Conservation (phyloP, 1,140 invertebrate species). For the Dinothrombium tinctorium region DNA sequence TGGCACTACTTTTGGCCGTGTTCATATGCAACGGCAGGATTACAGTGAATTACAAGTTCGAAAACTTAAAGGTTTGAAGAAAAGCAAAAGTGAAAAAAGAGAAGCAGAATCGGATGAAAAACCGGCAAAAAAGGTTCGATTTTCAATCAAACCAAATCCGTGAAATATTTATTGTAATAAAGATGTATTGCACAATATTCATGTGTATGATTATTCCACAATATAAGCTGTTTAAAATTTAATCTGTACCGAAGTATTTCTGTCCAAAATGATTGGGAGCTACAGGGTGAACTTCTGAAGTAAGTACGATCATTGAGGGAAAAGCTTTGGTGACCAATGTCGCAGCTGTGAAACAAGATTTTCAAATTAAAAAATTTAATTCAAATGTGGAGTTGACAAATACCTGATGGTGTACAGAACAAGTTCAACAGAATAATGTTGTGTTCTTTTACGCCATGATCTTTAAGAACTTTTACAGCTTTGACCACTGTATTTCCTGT, state of each 20-base stretch:
- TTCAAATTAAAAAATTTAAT: too few relatives aligned
- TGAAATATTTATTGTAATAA: too few relatives aligned
- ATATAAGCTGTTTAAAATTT: too few relatives aligned
- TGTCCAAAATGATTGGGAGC: slow-evolving; percentile 94
- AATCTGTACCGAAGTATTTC: slow-evolving; percentile 65
- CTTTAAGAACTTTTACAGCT: slow-evolving; percentile 73
- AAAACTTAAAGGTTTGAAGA: slow-evolving; percentile 64
- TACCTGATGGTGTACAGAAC: slow-evolving; percentile 64
- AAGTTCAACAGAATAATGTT: slow-evolving; percentile 87
- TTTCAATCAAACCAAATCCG: too few relatives aligned
- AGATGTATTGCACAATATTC: too few relatives aligned
- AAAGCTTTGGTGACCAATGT: slow-evolving; percentile 60
- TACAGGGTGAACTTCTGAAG: slow-evolving; percentile 79
- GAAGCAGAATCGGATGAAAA: too few relatives aligned
- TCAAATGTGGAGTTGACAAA: too few relatives aligned
- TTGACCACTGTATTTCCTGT: slow-evolving; percentile 86
- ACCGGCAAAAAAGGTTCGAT: too few relatives aligned
- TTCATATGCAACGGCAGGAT: slow-evolving; percentile 78
- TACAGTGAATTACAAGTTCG: slow-evolving; percentile 61
- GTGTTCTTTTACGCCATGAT: slow-evolving; percentile 72
- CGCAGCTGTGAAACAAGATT: slow-evolving; percentile 34
- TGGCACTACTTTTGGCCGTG: slow-evolving; percentile 63
- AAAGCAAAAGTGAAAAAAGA: neutral
- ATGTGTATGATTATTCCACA: too few relatives aligned
- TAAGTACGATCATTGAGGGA: slow-evolving; percentile 76